Evolutionary conservation across 2,797 vertebrate genomes (phyloP), one percentile per base, ranked within the genome.

Genomic region (Parauchenoglanis punctatus): DNA sequence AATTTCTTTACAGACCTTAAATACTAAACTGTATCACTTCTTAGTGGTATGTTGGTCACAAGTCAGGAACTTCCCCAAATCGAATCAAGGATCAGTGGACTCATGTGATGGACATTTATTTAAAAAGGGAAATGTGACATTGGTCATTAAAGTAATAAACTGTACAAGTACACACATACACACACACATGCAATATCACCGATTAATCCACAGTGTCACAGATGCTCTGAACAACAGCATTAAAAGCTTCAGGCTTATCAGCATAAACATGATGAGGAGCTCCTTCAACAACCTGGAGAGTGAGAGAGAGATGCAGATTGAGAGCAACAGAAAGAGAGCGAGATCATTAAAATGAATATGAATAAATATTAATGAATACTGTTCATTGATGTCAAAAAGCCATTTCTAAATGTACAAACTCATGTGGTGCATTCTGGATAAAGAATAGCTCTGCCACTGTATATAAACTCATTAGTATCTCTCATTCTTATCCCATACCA

Each of bases 401-500:
- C 49, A 77, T 54, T 54, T 28, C 23, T 76, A 15, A 54, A 0
- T 78, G 3, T 31, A 31, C 6, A 20, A 35, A 56, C 28, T 31
- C 7, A 35, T 52, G 54, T 35, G 13, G 52, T 23, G 54, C 31
- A 15, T 61, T 81, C 58, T 81, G 35, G 46, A 13, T 52, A 76
- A 52, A 52, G 2, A 52, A 52, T 25, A n/a, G 1, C 44, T 75
- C 72, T n/a, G 12, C 73, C 25, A 15, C 2, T 52, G 25, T 49
- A 52, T 52, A n/a, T 46, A 11, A 18, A 11, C 28, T 35, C 13
- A 46, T 25, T 46, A 46, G 25, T 52, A 49, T 75, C 23, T 23
- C 0, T 72, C 7, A 1, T n/a, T 15, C 12, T 75, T 52, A 52
- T 52, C 4, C 2, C 52, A 0, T 94, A 98, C 97, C 95, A 96